Evolutionary conservation across 2,797 vertebrate genomes (phyloP), one percentile per base, ranked within the genome.

Genomic region (Sus cebifrons): DNA sequence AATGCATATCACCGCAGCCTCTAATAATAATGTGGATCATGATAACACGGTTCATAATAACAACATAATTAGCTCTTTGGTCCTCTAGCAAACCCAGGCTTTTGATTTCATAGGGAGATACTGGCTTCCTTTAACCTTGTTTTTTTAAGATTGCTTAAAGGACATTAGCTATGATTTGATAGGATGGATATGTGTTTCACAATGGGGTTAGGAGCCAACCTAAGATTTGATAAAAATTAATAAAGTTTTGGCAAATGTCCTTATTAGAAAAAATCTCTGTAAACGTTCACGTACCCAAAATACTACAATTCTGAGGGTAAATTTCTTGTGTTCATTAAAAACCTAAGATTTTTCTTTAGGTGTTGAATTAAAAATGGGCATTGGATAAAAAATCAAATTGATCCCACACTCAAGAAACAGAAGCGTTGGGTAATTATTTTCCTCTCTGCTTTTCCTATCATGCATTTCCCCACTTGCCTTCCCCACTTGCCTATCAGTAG

Each of bases 161-260:
- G 16, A 20, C 13, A 1, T 81, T 74, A 83, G 23, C n/a, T 87
- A 54, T 74, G 5, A 5, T 20, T 23, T 90, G 49, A 89, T 87
- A 77, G 73, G 40, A 82, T n/a, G 25, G 54, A 9, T 79, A 40
- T 54, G 29, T 92, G 18, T 71, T 82, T 87, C 27, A 84, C 1
- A 0, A 20, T 4, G 67, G 11, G 17, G 6, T 71, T 82, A 67
- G 52, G 18, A n/a, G 20, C 20, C 75, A 91, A 82, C 36, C 29
- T 70, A 65, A 67, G 32, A 92, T 93, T 91, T 92, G 44, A 56
- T 40, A 71, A 64, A 83, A 94, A 52, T 89, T 32, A 91, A 52
- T 91, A 62, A 32, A 36, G 11, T 71, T 52, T 79, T 94, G 85
- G 64, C 25, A 88, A 94, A 79, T 4, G n/a, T 20, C 2, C n/a